A percentile compares a stretch with the other conserved stretches of the same genome.
These are phyloP conservation scores for Otolemur crassicaudatus DNA, from an alignment of 2,797 vertebrate genomes.

Conservation along the genomic window DNA sequence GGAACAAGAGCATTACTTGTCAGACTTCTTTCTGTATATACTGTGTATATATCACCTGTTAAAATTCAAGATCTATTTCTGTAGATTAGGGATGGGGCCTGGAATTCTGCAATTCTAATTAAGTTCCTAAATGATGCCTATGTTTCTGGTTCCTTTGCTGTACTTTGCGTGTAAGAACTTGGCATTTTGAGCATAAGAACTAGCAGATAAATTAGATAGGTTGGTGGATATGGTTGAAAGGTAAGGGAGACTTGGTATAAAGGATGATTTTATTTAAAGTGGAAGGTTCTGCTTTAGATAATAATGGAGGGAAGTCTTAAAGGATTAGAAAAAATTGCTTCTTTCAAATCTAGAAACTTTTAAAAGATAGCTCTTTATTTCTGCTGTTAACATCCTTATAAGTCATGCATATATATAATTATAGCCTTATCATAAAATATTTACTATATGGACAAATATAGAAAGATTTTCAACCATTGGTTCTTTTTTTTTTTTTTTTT, in stretches of 20 bases:
- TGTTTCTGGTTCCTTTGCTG: neutral
- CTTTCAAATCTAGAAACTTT: slow-evolving; percentile 35
- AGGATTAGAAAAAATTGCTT: slow-evolving; percentile 10
- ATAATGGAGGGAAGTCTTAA: slow-evolving; percentile 7
- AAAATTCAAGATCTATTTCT: neutral
- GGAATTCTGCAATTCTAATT: neutral
- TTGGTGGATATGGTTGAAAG: neutral
- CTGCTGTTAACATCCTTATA: slow-evolving; percentile 31
- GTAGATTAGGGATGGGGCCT: neutral
- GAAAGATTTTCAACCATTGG: slow-evolving; percentile 76
- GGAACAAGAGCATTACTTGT: neutral
- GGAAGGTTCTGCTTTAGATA: slow-evolving; percentile 34
- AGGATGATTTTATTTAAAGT: slow-evolving; percentile 52
- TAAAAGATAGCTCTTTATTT: slow-evolving; percentile 31
- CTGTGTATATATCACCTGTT: neutral
- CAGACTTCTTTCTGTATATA: neutral
- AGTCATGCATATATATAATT: slow-evolving; percentile 44
- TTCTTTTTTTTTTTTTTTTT: slow-evolving; percentile 48
- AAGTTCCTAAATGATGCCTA: neutral
- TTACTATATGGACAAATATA: slow-evolving; percentile 47
- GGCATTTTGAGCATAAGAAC: neutral
- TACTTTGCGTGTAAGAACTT: neutral
- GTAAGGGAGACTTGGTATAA: neutral
- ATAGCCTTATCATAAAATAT: slow-evolving; percentile 27
- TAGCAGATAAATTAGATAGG: neutral